phyloP scores from a whole-genome alignment of 1,140 invertebrate species.

The Acromyrmex echinatior region DNA sequence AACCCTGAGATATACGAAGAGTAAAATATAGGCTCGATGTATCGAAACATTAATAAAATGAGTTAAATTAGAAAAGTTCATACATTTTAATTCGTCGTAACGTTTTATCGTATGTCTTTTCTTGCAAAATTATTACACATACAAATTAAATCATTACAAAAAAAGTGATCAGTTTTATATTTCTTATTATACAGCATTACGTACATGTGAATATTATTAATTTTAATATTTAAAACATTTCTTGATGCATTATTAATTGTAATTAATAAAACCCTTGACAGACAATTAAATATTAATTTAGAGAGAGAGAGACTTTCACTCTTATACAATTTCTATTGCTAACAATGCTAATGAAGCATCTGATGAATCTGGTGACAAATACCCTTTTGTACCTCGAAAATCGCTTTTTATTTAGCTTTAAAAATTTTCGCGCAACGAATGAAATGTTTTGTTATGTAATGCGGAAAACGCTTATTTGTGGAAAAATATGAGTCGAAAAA shows the following conservation, averaged over 20 bases:
- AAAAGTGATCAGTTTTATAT: neutral
- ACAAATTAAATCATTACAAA: neutral
- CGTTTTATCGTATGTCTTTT: neutral
- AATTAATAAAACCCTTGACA: neutral
- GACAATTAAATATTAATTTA: no score
- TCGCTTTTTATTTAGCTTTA: neutral
- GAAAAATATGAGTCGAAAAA: conserved; percentile 26
- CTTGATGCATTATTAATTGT: neutral
- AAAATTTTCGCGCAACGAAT: neutral
- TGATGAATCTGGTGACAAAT: neutral
- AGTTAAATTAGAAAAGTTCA: neutral
- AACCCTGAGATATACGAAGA: neutral
- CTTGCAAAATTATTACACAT: neutral
- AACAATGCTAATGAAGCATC: neutral
- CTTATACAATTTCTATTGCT: neutral
- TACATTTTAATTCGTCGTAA: neutral
- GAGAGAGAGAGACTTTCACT: no score
- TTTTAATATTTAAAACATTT: neutral
- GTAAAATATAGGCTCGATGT: conserved; percentile 15
- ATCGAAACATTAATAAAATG: conserved; percentile 6
- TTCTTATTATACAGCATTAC: neutral
- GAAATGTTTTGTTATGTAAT: conserved; percentile 21
- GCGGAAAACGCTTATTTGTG: conserved; percentile 14
- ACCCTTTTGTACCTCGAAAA: neutral
- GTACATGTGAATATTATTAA: neutral